Evolutionary conservation across 1,140 invertebrate species (phyloP).

Genomic region (Chironomus striatipennis): DNA sequence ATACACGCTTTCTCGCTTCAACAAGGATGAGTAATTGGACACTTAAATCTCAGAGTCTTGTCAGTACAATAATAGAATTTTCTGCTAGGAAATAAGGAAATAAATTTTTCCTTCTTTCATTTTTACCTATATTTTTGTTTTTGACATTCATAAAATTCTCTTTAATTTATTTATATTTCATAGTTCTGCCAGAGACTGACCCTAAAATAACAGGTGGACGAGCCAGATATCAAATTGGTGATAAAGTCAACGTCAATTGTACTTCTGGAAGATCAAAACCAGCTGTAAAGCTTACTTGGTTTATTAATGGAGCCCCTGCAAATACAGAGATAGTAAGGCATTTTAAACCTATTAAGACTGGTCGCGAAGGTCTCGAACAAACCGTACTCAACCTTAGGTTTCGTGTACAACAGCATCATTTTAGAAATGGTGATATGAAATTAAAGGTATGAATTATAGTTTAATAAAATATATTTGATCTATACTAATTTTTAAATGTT

Average conservation of each 20-base stretch:
- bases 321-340: slow-evolving; percentile 44
- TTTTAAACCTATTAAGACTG: slow-evolving; percentile 45
- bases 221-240: slow-evolving; percentile 55
- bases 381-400: slow-evolving; percentile 57
- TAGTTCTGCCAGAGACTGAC: slow-evolving; percentile 57
- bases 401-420: slow-evolving; percentile 44
- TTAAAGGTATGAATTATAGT: slow-evolving; percentile 43
- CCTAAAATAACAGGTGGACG: slow-evolving; percentile 55
- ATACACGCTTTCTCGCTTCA: neutral
- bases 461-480: neutral
- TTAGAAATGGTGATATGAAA: slow-evolving; percentile 59
- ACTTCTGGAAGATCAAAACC: slow-evolving; percentile 59
- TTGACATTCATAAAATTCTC: slow-evolving; percentile 22
- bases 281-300: slow-evolving; percentile 61
- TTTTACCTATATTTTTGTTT: neutral
- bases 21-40: slow-evolving; percentile 17
- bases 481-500: too few relatives aligned
- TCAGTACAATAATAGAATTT: slow-evolving; percentile 23
- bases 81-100: neutral
- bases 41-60: slow-evolving; percentile 11
- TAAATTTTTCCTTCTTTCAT: too few relatives aligned
- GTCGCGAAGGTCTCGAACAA: slow-evolving; percentile 52
- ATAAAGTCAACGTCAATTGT: slow-evolving; percentile 58
- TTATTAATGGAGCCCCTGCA: slow-evolving; percentile 60
- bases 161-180: slow-evolving; percentile 32